phyloP scores from a whole-genome alignment of 1,140 invertebrate genomes.

The Zaprionus nigranus region DNA sequence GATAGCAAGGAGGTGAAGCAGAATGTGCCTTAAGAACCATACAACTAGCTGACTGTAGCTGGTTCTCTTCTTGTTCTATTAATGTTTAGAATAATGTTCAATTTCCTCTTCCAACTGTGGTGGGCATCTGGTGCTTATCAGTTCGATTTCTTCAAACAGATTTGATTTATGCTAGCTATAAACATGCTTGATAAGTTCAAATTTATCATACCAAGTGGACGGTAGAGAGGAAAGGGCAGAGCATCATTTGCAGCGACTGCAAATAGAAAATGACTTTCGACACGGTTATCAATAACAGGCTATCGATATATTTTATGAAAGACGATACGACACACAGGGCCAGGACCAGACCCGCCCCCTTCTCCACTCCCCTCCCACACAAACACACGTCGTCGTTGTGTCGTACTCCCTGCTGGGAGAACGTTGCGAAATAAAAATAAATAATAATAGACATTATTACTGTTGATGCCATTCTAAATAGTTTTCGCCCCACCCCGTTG shows the following conservation, averaged over 20 bases:
- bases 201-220: constrained; percentile 61
- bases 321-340: constrained; percentile 65
- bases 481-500: constrained; percentile 46
- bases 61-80: neutral
- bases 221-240: neutral
- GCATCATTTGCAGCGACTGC: constrained; percentile 35
- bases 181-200: constrained; percentile 54
- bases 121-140: constrained; percentile 4
- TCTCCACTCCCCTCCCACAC: neutral
- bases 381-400: neutral
- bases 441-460: constrained; percentile 81
- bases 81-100: neutral
- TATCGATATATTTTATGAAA: constrained; percentile 83
- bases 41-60: too few species aligned
- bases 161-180: constrained; percentile 47
- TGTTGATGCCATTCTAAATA: constrained; percentile 74
- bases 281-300: constrained; percentile 78
- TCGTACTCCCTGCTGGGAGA: constrained; percentile 26
- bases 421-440: constrained; percentile 69
- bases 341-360: neutral
- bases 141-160: neutral
- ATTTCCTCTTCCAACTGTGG: neutral
- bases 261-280: constrained; percentile 77
- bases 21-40: neutral
- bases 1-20: neutral